Percentiles rank a stretch among this genome's conserved stretches.
Evolutionary conservation across 2,113 vertebrate genomes (phyloP).

Genomic region (Anarhynchus alexandrinus): DNA sequence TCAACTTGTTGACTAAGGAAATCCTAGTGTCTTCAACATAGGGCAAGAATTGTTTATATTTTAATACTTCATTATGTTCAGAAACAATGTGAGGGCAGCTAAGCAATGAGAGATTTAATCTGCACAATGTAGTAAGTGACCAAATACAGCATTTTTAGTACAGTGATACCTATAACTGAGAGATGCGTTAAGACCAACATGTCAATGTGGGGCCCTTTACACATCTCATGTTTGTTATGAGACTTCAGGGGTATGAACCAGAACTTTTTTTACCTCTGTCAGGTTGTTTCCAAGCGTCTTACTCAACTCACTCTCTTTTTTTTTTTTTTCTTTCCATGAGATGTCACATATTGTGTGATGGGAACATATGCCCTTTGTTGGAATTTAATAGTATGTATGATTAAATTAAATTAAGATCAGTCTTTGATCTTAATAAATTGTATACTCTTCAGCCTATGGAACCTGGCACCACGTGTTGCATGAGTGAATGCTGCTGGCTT

Average conservation of each 20-base stretch:
- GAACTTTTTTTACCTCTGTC: neutral
- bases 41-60: neutral
- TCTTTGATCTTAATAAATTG: neutral
- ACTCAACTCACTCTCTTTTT: neutral
- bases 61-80: neutral
- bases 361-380: neutral
- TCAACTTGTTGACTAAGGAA: conserved; percentile 31
- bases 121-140: neutral
- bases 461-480: neutral
- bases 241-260: neutral
- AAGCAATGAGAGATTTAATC: neutral
- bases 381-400: neutral
- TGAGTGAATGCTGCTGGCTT: neutral
- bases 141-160: neutral
- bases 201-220: fast-evolving
- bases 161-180: neutral
- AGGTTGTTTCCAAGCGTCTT: neutral
- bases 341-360: neutral
- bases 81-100: neutral
- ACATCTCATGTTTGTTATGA: neutral
- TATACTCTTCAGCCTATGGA: neutral
- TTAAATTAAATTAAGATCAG: neutral
- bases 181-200: neutral
- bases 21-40: neutral
- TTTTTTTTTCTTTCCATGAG: neutral